These are phyloP conservation scores for Aphelenchoides avenae DNA, from an alignment of 1,140 invertebrate genomes.

Conservation along the genomic window DNA sequence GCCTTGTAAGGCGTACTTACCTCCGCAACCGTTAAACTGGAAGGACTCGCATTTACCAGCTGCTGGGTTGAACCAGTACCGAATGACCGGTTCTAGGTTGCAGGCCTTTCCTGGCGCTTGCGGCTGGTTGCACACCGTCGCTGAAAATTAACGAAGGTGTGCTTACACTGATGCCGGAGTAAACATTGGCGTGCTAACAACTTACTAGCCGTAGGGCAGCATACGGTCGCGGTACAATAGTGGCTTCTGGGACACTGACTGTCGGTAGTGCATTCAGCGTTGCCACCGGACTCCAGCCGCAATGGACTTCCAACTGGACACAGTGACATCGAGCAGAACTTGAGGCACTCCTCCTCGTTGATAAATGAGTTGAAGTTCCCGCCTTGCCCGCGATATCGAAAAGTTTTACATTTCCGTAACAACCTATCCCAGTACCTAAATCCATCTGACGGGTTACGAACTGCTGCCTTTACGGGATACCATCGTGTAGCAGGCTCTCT, in stretches of 20 bases:
- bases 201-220: conserved; percentile 38
- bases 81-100: conserved; percentile 19
- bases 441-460: too few species aligned
- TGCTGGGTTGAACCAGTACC: conserved; percentile 41
- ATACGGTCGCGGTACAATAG: conserved; percentile 24
- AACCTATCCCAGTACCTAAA: conserved; percentile 16
- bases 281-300: conserved; percentile 26
- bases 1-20: too few species aligned
- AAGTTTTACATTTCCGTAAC: conserved; percentile 26
- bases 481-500: conserved; percentile 23
- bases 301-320: conserved; percentile 40
- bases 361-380: conserved; percentile 50
- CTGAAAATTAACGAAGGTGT: too few species aligned
- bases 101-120: conserved; percentile 25
- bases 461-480: conserved; percentile 22
- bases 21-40: conserved; percentile 41
- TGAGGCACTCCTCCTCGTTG: conserved; percentile 33
- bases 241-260: conserved; percentile 39
- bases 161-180: too few species aligned
- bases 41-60: conserved; percentile 30
- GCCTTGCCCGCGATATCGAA: conserved; percentile 44
- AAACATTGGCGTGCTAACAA: too few species aligned
- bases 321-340: conserved; percentile 32
- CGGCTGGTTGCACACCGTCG: conserved; percentile 35
- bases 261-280: conserved; percentile 28